phyloP scores from a whole-genome alignment of 2,888 invertebrate species.

The Patella pellucida region DNA sequence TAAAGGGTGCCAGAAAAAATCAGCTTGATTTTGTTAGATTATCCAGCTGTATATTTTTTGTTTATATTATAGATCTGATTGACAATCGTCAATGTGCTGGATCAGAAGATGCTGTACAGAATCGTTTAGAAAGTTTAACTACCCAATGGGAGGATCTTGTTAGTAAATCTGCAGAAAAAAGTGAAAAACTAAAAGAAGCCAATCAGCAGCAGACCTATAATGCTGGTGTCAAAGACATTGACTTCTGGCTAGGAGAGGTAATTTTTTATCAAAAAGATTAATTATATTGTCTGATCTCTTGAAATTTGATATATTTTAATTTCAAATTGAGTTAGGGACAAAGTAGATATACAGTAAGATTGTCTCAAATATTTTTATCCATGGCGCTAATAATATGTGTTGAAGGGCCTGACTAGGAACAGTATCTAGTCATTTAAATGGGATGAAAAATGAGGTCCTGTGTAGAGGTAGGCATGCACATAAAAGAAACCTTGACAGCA shows the following conservation, averaged over 20 bases:
- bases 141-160: constrained; percentile 99
- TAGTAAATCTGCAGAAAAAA: constrained; percentile 98
- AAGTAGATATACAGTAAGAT: no score
- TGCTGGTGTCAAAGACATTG: constrained; percentile 97
- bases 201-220: constrained; percentile 99
- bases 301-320: no score
- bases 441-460: no score
- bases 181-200: constrained; percentile 97
- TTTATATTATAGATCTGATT: constrained; percentile 74
- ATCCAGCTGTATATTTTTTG: background rate
- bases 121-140: constrained; percentile 79
- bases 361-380: no score
- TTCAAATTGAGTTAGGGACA: no score
- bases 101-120: constrained; percentile 95
- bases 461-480: no score
- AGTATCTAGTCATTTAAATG: no score
- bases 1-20: background rate
- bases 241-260: constrained; percentile 99
- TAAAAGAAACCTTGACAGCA: no score
- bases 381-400: no score
- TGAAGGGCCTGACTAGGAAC: no score
- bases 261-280: constrained; percentile 25
- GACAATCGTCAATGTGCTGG: constrained; percentile 97
- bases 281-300: background rate
- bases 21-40: background rate